These are phyloP conservation scores for Lasius fuliginosus DNA, from an alignment of 2,888 invertebrate species.

Conservation along the genomic window DNA sequence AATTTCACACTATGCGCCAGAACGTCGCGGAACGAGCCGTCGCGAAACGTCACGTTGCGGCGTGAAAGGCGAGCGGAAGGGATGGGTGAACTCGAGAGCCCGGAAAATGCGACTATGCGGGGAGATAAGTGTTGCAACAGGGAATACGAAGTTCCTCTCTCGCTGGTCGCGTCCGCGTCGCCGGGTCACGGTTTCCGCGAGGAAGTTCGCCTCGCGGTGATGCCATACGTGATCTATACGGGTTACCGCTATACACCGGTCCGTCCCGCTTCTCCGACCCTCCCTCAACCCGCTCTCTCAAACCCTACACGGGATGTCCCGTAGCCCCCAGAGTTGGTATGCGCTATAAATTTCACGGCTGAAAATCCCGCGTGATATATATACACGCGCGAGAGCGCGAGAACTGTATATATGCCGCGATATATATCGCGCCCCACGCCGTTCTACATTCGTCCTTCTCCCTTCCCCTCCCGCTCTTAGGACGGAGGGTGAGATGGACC, in stretches of 20 bases:
- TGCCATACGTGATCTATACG: conserved; percentile 76
- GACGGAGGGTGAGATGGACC: conserved; percentile 34
- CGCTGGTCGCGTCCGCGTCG: conserved; percentile 47
- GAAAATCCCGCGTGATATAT: conserved; percentile 76
- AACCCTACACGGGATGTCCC: conserved; percentile 43
- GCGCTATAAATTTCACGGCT: conserved; percentile 75
- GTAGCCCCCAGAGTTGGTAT: conserved; percentile 66
- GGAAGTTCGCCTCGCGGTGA: conserved; percentile 66
- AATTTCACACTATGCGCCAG: conserved; percentile 6
- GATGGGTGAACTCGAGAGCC: conserved; percentile 61
- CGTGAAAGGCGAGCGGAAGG: not conserved
- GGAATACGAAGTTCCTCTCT: conserved; percentile 79
- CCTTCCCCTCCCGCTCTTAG: conserved; percentile 15
- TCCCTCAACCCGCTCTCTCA: conserved; percentile 9
- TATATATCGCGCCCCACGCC: conserved; percentile 53
- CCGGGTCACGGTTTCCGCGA: conserved; percentile 58
- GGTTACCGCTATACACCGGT: conserved; percentile 24
- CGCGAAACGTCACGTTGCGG: conserved; percentile 1
- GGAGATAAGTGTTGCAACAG: conserved; percentile 83
- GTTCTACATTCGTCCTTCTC: not conserved
- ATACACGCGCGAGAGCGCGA: conserved; percentile 39
- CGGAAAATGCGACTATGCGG: conserved; percentile 79
- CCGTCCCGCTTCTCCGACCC: conserved; percentile 45
- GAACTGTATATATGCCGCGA: conserved; percentile 40
- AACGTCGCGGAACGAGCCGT: not conserved